phyloP scores from a whole-genome alignment of 2,113 vertebrate genomes.

The Tretioscincus oriximinensis region DNA sequence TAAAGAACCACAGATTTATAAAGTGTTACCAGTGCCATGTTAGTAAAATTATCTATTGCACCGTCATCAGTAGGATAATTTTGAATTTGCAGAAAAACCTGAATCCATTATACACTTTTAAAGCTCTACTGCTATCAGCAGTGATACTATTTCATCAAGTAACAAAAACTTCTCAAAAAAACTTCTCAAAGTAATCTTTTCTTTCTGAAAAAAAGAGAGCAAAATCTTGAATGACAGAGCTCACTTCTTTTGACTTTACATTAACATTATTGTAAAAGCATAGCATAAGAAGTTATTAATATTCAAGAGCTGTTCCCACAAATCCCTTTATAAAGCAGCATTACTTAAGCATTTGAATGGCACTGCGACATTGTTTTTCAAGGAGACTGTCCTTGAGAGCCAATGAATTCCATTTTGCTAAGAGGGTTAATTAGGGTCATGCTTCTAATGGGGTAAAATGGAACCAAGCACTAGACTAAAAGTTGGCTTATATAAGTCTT shows the following conservation, averaged over 20 bases:
- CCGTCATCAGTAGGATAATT: neutral
- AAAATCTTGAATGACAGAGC: constrained; percentile 24
- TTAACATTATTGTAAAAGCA: constrained; percentile 57
- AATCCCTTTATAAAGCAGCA: constrained; percentile 63
- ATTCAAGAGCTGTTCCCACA: constrained; percentile 62
- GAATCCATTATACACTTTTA: constrained; percentile 8
- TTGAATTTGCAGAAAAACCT: constrained; percentile 2
- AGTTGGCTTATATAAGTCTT: constrained; percentile 49
- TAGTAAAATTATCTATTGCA: neutral
- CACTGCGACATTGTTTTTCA: constrained; percentile 61
- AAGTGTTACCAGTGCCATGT: neutral
- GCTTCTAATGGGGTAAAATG: constrained; percentile 61
- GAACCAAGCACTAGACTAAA: constrained; percentile 43
- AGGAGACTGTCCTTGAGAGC: constrained; percentile 61
- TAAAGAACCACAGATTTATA: neutral
- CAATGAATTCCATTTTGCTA: constrained; percentile 65
- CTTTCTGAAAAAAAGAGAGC: neutral
- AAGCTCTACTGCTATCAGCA: neutral
- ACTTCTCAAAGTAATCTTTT: neutral
- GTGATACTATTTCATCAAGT: neutral
- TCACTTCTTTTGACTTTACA: constrained; percentile 41
- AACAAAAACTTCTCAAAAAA: constrained; percentile 5
- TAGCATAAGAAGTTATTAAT: constrained; percentile 60
- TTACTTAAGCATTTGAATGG: constrained; percentile 59
- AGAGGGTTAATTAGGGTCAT: constrained; percentile 74